Evolutionary conservation across 2,888 invertebrate species (phyloP).

Genomic region (Drosophila ochracea): DNA sequence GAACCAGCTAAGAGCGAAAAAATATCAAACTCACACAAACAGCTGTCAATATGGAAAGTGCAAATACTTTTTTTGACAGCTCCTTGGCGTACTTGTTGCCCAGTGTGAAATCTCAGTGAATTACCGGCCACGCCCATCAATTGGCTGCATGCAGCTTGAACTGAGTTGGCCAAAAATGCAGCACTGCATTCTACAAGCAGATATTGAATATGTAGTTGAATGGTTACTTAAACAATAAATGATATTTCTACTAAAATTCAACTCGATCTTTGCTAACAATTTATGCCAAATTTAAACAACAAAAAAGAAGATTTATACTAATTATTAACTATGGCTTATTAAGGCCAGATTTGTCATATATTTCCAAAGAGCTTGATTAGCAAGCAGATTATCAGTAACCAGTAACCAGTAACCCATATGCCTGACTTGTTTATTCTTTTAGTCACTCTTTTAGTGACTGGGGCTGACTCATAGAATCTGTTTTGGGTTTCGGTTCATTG

Average conservation of each 20-base stretch:
- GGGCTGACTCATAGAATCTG: constrained; percentile 53
- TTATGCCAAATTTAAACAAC: not conserved
- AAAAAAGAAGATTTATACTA: not conserved
- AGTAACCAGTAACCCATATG: not conserved
- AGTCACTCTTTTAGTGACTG: not conserved
- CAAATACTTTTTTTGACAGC: constrained; percentile 39
- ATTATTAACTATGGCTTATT: not conserved
- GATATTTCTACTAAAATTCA: not conserved
- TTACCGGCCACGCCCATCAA: constrained; percentile 47
- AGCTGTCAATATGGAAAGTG: constrained; percentile 46
- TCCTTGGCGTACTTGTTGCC: constrained; percentile 62
- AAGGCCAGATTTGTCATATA: not conserved
- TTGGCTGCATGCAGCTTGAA: constrained; percentile 4
- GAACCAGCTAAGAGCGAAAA: not conserved
- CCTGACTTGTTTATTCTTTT: not conserved
- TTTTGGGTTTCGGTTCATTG: constrained; percentile 44
- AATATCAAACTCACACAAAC: constrained; percentile 3
- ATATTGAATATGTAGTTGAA: not conserved
- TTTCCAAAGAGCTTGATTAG: not conserved
- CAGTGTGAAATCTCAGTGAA: constrained; percentile 32
- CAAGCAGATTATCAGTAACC: not conserved
- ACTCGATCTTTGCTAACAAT: not conserved
- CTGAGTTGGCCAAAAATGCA: constrained; percentile 3
- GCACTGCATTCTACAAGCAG: not conserved
- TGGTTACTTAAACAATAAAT: not conserved